Evolutionary conservation across 2,888 invertebrate genomes (phyloP), one percentile per base, ranked within the genome.

Genomic region (Pegoplata infirma): DNA sequence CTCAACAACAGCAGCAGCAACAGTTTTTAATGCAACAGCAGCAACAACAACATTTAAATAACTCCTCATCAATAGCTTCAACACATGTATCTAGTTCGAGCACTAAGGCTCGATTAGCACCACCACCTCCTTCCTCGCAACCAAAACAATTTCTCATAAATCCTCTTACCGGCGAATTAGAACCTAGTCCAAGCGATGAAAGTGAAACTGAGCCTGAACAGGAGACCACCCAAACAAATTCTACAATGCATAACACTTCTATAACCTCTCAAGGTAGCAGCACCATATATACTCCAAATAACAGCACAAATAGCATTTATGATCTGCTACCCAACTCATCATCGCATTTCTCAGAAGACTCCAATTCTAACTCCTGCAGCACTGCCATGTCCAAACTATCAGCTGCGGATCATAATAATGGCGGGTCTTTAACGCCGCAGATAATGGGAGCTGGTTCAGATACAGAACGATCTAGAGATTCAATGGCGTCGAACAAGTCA

Each of bases 101-200:
- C 53, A n/a, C n/a, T n/a, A n/a, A n/a, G n/a, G n/a, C n/a, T n/a
- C n/a, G n/a, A n/a, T n/a, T n/a, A n/a, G n/a, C n/a, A n/a, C n/a
- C n/a, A 14, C 47, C 59, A 40, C 63, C 55, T 14, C 51, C 56
- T 6, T 17, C 46, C 8, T 32, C 79, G 1, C 73, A 76, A 92
- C 88, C 92, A 93, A 84, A 87, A 61, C 95, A 95, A 90, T 95
- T 95, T 91, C 93, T 97, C 51, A 96, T 97, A 83, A 97, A 97
- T 91, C 97, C 97, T 0, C 91, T 97, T 80, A 97, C 97, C 81
- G 95, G 96, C 46, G 94, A 96, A 86, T 91, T 97, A 85, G 97
- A 97, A 85, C 93, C 94, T 2, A 94, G 95, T 90, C 93, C 94
- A 25, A 92, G 92, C 83, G 93, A 93, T 81, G 93, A 93, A 77